phyloP scores from a whole-genome alignment of 2,797 vertebrate species.

The Tympanoctomys barrerae region DNA sequence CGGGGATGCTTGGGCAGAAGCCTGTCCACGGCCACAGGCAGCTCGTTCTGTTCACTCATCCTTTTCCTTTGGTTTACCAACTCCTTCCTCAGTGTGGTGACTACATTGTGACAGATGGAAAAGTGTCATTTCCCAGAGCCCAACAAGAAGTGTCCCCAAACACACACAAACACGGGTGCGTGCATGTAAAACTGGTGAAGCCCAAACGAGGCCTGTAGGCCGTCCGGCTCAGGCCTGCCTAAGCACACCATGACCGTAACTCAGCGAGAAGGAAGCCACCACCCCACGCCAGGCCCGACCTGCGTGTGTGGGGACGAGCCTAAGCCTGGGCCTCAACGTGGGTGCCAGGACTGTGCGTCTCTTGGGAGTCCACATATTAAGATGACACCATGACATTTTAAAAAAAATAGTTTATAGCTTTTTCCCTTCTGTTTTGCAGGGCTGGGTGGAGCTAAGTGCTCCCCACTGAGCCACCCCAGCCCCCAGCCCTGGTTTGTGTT shows the following conservation, averaged over 20 bases:
- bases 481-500: background rate
- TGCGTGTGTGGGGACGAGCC: rapidly evolving
- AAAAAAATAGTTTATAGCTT: background rate
- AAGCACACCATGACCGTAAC: background rate
- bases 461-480: background rate
- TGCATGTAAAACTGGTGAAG: rapidly evolving
- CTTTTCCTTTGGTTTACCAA: background rate
- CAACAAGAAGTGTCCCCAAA: rapidly evolving
- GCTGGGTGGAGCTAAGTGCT: background rate
- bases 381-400: background rate
- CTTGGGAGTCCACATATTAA: background rate
- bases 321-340: background rate
- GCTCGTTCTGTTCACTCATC: background rate
- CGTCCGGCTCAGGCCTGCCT: background rate
- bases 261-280: background rate
- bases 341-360: background rate
- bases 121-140: background rate
- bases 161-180: background rate
- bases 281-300: background rate
- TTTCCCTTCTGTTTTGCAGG: background rate
- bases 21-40: rapidly evolving
- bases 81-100: background rate
- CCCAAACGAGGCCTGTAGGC: background rate
- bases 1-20: background rate
- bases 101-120: background rate